Base-by-base conservation (phyloP, 1,140 invertebrate species). In the Himalopsyche phryganea region DNA sequence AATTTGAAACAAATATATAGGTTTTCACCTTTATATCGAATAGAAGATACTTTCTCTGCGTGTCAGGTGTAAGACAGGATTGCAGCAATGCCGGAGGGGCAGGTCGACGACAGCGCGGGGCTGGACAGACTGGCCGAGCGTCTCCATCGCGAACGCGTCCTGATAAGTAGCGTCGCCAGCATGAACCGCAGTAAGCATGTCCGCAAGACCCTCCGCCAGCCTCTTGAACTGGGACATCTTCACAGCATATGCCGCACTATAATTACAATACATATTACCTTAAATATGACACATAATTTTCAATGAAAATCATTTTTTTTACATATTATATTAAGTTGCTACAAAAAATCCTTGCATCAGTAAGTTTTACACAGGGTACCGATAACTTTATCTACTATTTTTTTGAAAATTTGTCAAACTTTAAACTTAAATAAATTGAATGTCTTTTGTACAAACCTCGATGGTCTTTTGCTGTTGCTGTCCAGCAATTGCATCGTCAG, bases 1-100 rank as follows among this genome's bases (percentile, higher is more conserved):
- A 28, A 28, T 5, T 28, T 28, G 23, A 9, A 28, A 9, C 9
- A 28, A 28, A 9, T 5, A 5, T 28, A 9, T 28, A 28, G 23
- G 9, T 28, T 3, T 28, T 20, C 6, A 86, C 84, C 75, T 88
- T 84, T 36, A 89, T 87, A 71, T 89, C 86, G 72, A 87, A 87
- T 67, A 87, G 83, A 10, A 87, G 71, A 70, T 87, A 88, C 66
- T 83, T 75, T 32, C 82, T 71, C 33, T 85, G 83, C 75, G 87
- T 84, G 51, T 86, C 81, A 23, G 83, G 75, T 50, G 81, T 83
- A 6, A 89, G 84, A 44, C 86, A 71, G 54, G 78, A 79, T 68
- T 88, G 85, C 49, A 89, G 86, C 6, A 87, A 69, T 59, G 87
- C 84, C 9, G 85, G 80, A 36, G 86, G 84, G 18, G 88, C 85